These are phyloP conservation scores for Thumatha senex DNA, from an alignment of 2,888 invertebrate genomes.

Conservation along the genomic window DNA sequence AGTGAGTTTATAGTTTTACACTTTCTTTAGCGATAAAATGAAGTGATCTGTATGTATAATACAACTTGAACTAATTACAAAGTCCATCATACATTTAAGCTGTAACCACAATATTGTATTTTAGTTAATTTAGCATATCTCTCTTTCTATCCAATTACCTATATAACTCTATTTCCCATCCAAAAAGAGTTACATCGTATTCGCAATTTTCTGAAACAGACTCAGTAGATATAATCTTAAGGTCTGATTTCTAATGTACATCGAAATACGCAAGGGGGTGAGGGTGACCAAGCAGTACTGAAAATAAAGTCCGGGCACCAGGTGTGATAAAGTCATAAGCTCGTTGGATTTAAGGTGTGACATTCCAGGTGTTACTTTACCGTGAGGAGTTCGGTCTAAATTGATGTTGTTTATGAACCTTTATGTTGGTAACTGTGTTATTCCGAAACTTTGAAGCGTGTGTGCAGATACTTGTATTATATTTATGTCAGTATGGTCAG, in stretches of 20 bases:
- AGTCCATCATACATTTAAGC: too few species aligned
- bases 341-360: constrained; percentile 51
- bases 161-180: background rate
- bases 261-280: background rate
- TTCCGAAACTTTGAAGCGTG: constrained; percentile 17
- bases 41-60: too few species aligned
- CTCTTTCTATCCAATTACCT: too few species aligned
- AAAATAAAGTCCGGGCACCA: constrained; percentile 47
- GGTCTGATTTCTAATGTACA: constrained; percentile 16
- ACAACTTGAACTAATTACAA: too few species aligned
- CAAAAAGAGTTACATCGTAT: background rate
- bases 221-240: constrained; percentile 6
- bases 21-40: too few species aligned
- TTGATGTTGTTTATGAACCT: constrained; percentile 38
- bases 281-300: constrained; percentile 10
- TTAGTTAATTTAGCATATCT: too few species aligned
- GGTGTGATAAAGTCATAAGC: constrained; percentile 50
- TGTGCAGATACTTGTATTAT: background rate
- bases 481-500: too few species aligned
- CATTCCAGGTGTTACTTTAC: constrained; percentile 53
- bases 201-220: background rate
- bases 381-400: constrained; percentile 32
- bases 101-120: too few species aligned
- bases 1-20: too few species aligned
- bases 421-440: constrained; percentile 15